Evolutionary conservation across 1,140 invertebrate genomes (phyloP).

Genomic region (Bradysia coprophila): DNA sequence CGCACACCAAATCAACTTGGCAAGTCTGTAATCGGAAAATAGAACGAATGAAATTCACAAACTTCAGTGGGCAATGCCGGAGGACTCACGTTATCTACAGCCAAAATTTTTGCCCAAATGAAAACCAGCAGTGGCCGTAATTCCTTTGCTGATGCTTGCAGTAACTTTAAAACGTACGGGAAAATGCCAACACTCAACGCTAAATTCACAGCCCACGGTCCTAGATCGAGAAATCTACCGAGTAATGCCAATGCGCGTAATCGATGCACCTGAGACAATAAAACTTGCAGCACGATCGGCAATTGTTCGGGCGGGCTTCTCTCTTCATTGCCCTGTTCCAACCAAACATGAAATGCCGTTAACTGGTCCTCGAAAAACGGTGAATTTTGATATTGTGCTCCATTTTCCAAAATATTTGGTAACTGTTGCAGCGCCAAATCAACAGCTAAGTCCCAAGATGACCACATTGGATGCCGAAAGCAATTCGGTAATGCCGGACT

Average conservation of each 20-base stretch:
- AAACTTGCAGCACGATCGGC: constrained; percentile 93
- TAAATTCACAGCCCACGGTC: constrained; percentile 91
- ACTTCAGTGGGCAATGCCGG: too few relatives aligned
- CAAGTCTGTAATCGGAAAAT: constrained; percentile 48
- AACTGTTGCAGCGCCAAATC: constrained; percentile 86
- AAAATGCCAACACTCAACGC: constrained; percentile 96
- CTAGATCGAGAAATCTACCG: constrained; percentile 89
- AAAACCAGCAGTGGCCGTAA: constrained; percentile 85
- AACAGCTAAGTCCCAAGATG: constrained; percentile 93
- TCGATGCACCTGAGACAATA: constrained; percentile 92
- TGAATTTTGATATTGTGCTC: constrained; percentile 51
- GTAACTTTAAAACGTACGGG: constrained; percentile 91
- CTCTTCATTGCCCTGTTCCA: constrained; percentile 55
- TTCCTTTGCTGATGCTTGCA: constrained; percentile 86
- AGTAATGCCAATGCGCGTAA: constrained; percentile 85
- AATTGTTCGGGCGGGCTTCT: constrained; percentile 84
- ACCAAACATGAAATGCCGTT: constrained; percentile 96
- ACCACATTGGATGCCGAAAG: constrained; percentile 81
- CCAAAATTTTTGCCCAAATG: constrained; percentile 98
- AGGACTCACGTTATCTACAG: constrained; percentile 86
- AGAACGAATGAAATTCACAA: constrained; percentile 5
- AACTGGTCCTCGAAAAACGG: constrained; percentile 97
- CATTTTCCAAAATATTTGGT: constrained; percentile 47
- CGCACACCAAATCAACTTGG: constrained; percentile 88
- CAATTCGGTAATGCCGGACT: constrained; percentile 78